Base-by-base conservation (phyloP, 2,888 invertebrate species). In the Andrena bucephala region DNA sequence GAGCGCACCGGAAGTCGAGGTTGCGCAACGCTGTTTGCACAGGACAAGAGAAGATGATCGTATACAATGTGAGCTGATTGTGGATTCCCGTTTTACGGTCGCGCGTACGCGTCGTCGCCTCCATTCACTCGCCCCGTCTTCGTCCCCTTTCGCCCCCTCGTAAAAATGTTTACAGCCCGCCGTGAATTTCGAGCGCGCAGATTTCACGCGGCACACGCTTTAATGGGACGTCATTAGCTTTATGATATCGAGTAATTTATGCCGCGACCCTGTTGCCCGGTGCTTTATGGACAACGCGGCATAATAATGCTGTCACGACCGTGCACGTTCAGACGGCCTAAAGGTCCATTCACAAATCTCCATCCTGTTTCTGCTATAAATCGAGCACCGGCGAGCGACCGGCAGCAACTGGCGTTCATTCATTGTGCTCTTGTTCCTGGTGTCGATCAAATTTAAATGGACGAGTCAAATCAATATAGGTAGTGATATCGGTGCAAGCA, bases 201-300 rank as follows among this genome's bases (percentile, higher is more conserved):
- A 84, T 86, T 86, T 86, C 86, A 71, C 81, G 76, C 84, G 68
- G 72, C 63, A 68, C 72, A 57, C 79, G 72, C 84, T 86, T 89
- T 91, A 90, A 92, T 87, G 88, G 86, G 84, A 86, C 89, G 84
- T 91, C 90, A 91, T 92, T 90, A 91, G 87, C 80, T 91, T 92
- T 89, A 88, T 88, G 89, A 90, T 86, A 52, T 69, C 85, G 86
- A 87, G 84, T 90, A 88, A 91, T 92, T 91, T 90, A 90, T 88
- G 86, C 52, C 83, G 86, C 77, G 80, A 73, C 65, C 85, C 87
- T 85, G 89, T 89, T 86, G 84, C 85, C 82, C 84, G 31, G 50
- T 70, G 81, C 83, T 90, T 91, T 90, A 89, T 86, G 85, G 83
- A 87, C 84, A 85, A 86, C 65, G 54, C 74, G 78, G 69, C 76